These are phyloP conservation scores for Halichoerus grypus DNA, from an alignment of 2,113 vertebrate genomes.

Conservation along the genomic window DNA sequence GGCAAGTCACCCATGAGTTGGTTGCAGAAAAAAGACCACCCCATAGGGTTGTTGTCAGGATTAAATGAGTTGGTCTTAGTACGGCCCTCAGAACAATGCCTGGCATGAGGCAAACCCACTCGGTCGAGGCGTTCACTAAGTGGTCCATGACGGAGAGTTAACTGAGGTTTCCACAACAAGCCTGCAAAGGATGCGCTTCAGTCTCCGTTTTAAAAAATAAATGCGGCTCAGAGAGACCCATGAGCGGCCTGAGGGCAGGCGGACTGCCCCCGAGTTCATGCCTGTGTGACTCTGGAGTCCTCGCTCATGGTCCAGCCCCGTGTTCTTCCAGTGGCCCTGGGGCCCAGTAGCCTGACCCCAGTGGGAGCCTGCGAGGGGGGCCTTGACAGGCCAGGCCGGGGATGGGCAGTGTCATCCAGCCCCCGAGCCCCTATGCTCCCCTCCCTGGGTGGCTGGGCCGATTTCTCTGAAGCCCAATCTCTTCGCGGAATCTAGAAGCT, in stretches of 20 bases:
- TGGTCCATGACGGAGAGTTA: not conserved
- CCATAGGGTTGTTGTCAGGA: not conserved
- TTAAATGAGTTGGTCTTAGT: slow-evolving; percentile 10
- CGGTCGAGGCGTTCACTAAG: not conserved
- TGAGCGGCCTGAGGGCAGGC: not conserved
- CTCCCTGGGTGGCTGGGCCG: not conserved
- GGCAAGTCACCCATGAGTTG: not conserved
- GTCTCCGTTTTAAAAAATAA: slow-evolving; percentile 2
- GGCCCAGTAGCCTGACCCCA: not conserved
- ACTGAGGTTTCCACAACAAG: not conserved
- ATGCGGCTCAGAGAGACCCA: not conserved
- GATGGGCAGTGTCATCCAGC: no score
- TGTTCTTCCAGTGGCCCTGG: not conserved
- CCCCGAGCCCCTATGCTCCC: not conserved
- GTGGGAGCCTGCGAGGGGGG: not conserved
- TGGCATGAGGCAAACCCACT: not conserved
- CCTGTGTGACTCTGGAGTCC: not conserved
- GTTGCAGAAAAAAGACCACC: not conserved
- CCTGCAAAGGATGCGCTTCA: not conserved
- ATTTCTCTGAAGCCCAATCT: not conserved
- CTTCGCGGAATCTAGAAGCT: not conserved
- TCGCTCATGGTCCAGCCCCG: not conserved
- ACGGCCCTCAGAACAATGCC: not conserved
- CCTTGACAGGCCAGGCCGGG: not conserved
- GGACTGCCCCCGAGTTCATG: not conserved